A percentile compares a stretch with the other conserved stretches of the same genome.
phyloP scores from a whole-genome alignment of 92 coral and sea anemone genomes.

The Porites divaricata region DNA sequence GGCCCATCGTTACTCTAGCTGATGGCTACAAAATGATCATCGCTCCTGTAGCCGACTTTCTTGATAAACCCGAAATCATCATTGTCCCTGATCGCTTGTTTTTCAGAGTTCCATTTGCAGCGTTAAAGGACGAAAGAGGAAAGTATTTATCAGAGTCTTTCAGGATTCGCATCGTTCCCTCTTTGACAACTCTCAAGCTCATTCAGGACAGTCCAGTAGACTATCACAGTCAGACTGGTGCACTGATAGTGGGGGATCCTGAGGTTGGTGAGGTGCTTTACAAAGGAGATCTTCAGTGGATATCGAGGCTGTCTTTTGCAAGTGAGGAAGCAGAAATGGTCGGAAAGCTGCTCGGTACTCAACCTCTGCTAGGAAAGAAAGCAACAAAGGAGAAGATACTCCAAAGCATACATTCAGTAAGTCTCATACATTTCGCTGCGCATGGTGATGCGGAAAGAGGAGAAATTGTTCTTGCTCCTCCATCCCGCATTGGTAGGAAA shows the following conservation, averaged over 20 bases:
- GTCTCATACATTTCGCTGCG: background rate
- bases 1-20: background rate
- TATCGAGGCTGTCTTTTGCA: background rate
- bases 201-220: background rate
- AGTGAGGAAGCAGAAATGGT: background rate
- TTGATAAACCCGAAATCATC: background rate
- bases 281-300: background rate
- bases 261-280: background rate
- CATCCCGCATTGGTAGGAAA: background rate
- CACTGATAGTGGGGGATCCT: background rate
- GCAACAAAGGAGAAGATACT: background rate
- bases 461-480: background rate
- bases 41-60: background rate
- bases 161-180: background rate
- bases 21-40: background rate
- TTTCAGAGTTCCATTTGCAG: background rate
- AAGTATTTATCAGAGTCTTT: background rate
- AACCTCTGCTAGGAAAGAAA: background rate
- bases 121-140: background rate
- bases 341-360: background rate
- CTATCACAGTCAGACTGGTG: conserved; percentile 3
- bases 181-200: background rate
- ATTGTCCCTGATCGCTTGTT: background rate
- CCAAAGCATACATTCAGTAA: background rate
- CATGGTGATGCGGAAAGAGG: background rate